These are phyloP conservation scores for Clitarchus hookeri DNA, from an alignment of 2,888 invertebrate species.

Conservation along the genomic window DNA sequence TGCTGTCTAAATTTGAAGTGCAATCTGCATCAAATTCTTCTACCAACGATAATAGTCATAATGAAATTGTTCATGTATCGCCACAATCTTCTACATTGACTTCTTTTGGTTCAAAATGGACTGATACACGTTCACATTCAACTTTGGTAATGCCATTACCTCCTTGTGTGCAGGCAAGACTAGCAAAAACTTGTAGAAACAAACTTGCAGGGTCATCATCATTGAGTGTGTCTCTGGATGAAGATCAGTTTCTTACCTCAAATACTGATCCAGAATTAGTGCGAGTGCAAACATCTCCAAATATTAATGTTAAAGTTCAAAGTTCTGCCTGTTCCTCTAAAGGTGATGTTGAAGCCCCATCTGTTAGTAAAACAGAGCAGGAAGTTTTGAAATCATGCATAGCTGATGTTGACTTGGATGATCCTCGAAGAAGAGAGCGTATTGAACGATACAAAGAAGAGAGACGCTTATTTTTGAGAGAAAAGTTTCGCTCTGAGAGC, in stretches of 20 bases:
- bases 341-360: not conserved
- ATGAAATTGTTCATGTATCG: not conserved
- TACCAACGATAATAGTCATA: not conserved
- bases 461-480: constrained; percentile 79
- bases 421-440: constrained; percentile 70
- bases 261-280: constrained; percentile 41
- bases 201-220: constrained; percentile 31
- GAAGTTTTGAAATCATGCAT: constrained; percentile 18
- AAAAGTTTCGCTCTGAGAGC: constrained; percentile 75
- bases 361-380: constrained; percentile 14
- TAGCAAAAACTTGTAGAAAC: constrained; percentile 62
- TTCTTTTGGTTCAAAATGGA: not conserved
- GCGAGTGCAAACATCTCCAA: constrained; percentile 46
- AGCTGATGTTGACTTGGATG: constrained; percentile 54
- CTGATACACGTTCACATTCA: not conserved
- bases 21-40: constrained; percentile 59
- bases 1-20: constrained; percentile 66
- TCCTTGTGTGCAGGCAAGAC: constrained; percentile 65
- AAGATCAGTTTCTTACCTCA: constrained; percentile 64
- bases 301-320: constrained; percentile 39
- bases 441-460: constrained; percentile 92
- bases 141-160: constrained; percentile 52
- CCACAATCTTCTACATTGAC: not conserved
- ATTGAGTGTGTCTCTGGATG: constrained; percentile 63
- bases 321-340: not conserved